Base-by-base conservation (phyloP, 2,113 vertebrate species). In the Colistium nudipinnis region DNA sequence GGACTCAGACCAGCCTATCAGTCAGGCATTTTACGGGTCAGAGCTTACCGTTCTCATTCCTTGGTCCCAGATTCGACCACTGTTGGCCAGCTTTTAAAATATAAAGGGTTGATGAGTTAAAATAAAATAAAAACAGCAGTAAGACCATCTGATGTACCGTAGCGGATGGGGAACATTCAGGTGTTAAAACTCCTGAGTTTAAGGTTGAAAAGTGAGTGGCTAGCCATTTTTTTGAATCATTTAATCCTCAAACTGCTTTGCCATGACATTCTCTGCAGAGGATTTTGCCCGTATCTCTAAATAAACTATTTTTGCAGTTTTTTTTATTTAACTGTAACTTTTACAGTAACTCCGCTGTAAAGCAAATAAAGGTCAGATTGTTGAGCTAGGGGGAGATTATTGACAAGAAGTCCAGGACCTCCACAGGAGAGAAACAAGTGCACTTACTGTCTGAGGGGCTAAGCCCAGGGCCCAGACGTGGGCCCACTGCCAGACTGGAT, bases 381-480 rank as follows among this genome's bases (percentile, higher is more conserved):
- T 85, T 81, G 73, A 83, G 75, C 59, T 74, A 62, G 0, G 67
- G 67, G 73, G 51, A 78, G 51, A 59, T 80, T 69, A 48, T 57
- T 70, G 68, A 75, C 69, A 62, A 44, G 52, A 55, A 74, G 52
- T 80, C 67, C 55, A 38, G 53, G 82, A 90, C 76, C 84, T 88
- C 80, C 80, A 22, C 24, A 12, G 67, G 19, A 60, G 85, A 64
- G 77, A 80, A 82, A 91, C 89, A 91, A 90, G 85, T 83, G 51
- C 31, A 7, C 72, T 75, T 54, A 87, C 82, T 90, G 89, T 88
- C 74, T 55, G 70, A 74, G 69, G 20, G 38, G 62, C 41, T 30
- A 28, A 38, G 60, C 30, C 69, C 25, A 8, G 56, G 35, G 74
- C 70, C 82, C 75, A 41, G 45, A 77, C 44, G 10, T 71, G 52